These are phyloP conservation scores for Spizaetus ornatus DNA, from an alignment of 2,113 vertebrate species.

Conservation along the genomic window DNA sequence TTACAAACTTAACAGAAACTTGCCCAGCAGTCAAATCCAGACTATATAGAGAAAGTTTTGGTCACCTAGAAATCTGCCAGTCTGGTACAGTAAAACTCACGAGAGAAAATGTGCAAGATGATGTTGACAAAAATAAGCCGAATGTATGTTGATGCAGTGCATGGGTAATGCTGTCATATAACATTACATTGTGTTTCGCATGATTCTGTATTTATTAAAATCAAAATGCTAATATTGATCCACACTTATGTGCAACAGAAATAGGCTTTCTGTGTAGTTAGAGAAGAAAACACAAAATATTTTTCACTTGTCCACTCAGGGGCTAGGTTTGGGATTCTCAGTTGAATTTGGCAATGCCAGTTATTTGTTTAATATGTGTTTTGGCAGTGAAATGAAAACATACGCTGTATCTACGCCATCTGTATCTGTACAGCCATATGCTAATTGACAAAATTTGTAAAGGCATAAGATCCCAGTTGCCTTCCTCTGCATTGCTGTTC, in stretches of 20 bases:
- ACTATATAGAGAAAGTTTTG: neutral
- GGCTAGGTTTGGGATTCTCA: neutral
- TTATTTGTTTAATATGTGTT: neutral
- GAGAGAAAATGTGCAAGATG: neutral
- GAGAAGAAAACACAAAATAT: neutral
- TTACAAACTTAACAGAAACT: neutral
- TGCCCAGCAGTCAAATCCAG: neutral
- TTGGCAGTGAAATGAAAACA: neutral
- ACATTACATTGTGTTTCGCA: neutral
- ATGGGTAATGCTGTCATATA: accelerated
- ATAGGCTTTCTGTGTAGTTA: neutral
- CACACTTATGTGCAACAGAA: neutral
- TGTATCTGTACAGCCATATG: neutral
- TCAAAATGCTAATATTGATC: neutral
- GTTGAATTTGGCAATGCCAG: neutral
- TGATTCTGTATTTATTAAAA: neutral
- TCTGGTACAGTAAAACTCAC: neutral
- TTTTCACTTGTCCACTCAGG: neutral
- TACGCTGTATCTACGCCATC: accelerated
- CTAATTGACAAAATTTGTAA: neutral
- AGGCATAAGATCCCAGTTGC: neutral
- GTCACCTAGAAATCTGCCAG: neutral
- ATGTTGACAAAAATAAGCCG: neutral
- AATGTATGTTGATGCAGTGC: accelerated
- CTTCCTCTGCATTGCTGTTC: neutral